A percentile compares a stretch with the other conserved stretches of the same genome.
These are phyloP conservation scores for Epinotia nisella DNA, from an alignment of 2,888 invertebrate genomes.

Conservation along the genomic window DNA sequence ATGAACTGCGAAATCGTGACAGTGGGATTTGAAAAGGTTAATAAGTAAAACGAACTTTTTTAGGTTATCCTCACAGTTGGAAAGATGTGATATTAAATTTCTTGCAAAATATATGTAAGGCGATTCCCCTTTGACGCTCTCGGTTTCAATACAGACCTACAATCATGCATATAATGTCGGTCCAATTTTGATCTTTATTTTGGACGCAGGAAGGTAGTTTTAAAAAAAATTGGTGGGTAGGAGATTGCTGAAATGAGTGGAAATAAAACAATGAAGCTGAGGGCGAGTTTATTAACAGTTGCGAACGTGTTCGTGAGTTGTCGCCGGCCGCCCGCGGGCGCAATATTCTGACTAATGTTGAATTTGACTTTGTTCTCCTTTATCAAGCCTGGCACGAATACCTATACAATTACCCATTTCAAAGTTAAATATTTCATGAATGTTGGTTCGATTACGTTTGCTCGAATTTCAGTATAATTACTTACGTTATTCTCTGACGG, in stretches of 20 bases:
- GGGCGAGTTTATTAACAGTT: slow-evolving; percentile 18
- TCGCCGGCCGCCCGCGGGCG: not conserved
- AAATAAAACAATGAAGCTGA: slow-evolving; percentile 15
- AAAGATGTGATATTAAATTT: slow-evolving; percentile 27
- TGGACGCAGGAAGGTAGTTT: not conserved
- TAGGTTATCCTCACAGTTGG: not conserved
- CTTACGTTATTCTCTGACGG: not conserved
- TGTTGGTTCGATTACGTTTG: not conserved
- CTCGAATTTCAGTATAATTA: not conserved
- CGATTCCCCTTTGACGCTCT: not conserved
- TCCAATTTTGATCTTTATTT: not conserved
- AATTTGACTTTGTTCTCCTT: not conserved
- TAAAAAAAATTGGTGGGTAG: not conserved
- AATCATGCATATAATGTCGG: not conserved
- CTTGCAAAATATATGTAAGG: slow-evolving; percentile 9
- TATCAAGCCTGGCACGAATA: not conserved
- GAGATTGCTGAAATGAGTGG: not conserved
- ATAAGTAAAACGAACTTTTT: slow-evolving; percentile 6
- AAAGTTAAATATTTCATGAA: not conserved
- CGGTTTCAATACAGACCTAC: not conserved
- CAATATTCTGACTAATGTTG: not conserved
- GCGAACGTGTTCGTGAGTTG: not conserved
- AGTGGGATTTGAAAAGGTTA: not conserved
- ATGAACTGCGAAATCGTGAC: not conserved
- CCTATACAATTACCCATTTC: not conserved